A percentile compares a stretch with the other conserved stretches of the same genome.
Conservation (phyloP, 1,140 invertebrate genomes). For the Atopsyche davidsoni region DNA sequence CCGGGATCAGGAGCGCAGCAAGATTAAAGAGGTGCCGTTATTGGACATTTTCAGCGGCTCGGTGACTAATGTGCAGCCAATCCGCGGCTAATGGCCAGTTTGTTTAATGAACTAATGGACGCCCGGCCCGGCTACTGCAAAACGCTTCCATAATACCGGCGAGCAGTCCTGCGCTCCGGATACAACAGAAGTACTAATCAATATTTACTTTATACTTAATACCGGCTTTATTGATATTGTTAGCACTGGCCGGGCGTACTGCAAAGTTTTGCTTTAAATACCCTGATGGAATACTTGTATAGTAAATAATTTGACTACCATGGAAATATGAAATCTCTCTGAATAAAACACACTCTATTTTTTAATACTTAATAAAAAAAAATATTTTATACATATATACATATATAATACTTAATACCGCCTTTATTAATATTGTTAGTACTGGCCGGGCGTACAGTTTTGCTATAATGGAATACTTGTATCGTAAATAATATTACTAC, state of each 20-base stretch:
- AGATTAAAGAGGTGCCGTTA: conserved; percentile 18
- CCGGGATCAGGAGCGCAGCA: conserved; percentile 5
- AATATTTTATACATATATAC: too few species aligned
- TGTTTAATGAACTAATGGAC: conserved; percentile 28
- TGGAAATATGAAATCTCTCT: too few species aligned
- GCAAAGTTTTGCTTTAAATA: background rate
- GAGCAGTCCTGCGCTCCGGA: background rate
- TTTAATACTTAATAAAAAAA: too few species aligned
- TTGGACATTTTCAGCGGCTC: conserved; percentile 18
- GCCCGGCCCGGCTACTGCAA: conserved; percentile 4
- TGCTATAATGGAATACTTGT: too few species aligned
- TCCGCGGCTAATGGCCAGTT: conserved; percentile 24
- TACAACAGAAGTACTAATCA: conserved; percentile 13
- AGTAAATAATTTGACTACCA: too few species aligned
- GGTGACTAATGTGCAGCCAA: conserved; percentile 22
- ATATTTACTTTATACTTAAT: conserved; percentile 24
- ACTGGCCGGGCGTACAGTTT: too few species aligned
- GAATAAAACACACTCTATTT: too few species aligned
- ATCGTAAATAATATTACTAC: too few species aligned
- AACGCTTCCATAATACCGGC: conserved; percentile 2
- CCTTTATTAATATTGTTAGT: background rate
- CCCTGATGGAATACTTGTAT: too few species aligned
- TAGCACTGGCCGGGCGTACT: background rate
- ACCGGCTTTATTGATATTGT: conserved; percentile 11
- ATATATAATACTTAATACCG: conserved; percentile 18